Evolutionary conservation across 2,113 vertebrate genomes (phyloP), one percentile per base, ranked within the genome.

Genomic region (Micromys minutus): DNA sequence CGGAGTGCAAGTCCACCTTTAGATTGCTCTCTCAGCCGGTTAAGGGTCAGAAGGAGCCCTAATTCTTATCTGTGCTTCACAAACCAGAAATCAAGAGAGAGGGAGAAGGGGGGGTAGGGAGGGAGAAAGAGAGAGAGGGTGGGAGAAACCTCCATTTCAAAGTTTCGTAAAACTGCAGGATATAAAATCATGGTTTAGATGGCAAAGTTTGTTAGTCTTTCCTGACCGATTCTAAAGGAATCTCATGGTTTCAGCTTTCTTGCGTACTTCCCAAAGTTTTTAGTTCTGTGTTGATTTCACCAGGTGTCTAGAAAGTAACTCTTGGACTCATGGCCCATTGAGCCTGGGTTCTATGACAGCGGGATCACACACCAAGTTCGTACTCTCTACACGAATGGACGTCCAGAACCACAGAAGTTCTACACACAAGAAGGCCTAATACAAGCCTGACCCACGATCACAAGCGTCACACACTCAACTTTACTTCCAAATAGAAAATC

Each of bases 171-270:
- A 94, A 72, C 16, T 67, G 26, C 61, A 76, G 67, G 57, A 92
- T 63, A n/a, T 34, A 83, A 65, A 92, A 95, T 80, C 61, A 69
- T 31, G 21, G 29, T 81, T 57, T 85, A 92, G 87, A 61, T 90
- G 94, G 34, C 3, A 5, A 91, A 59, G 55, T 42, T 75, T 26
- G 65, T 15, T 5, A 31, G 29, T 69, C 86, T 93, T 31, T 57
- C 55, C n/a, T 65, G 24, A 17, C 31, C 75, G 52, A 61, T 88
- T 45, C 61, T 75, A 65, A 93, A 65, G 36, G 85, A 89, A 75
- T 69, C 42, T 87, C 76, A 75, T 0, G 24, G 50, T 69, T 36
- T 76, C 76, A 71, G 47, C 3, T 89, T 57, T 59, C 36, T 13
- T 0, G 12, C 42, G 5, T 57, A 95, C 36, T 87, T 69, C 15